Evolutionary conservation across 2,113 vertebrate genomes (phyloP).

Genomic region (Canis aureus): DNA sequence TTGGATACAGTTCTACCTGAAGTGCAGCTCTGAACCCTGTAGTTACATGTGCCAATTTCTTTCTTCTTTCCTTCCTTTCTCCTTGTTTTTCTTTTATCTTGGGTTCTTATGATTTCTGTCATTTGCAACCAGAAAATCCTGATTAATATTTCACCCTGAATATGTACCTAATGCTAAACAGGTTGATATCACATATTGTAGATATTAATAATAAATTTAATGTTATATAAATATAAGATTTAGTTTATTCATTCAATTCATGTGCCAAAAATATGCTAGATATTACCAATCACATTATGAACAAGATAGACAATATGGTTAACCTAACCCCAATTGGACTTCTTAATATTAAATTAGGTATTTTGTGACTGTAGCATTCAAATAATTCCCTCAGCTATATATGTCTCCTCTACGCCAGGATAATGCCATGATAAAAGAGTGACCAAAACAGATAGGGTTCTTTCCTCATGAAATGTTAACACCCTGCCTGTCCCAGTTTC

Average conservation of each 20-base stretch:
- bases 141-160: background rate
- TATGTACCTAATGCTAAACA: background rate
- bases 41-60: background rate
- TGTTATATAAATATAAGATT: background rate
- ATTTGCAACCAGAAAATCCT: constrained; percentile 7
- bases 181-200: background rate
- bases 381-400: background rate
- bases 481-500: constrained; percentile 4
- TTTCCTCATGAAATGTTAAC: background rate
- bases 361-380: background rate
- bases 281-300: background rate
- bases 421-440: background rate
- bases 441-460: background rate
- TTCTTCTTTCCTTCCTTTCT: background rate
- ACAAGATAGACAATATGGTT: background rate
- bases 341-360: constrained; percentile 16
- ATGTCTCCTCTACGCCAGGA: background rate
- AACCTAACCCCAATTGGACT: background rate
- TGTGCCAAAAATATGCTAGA: constrained; percentile 12
- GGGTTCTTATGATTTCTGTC: constrained; percentile 12
- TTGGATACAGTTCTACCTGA: background rate
- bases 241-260: constrained; percentile 15
- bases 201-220: constrained; percentile 48
- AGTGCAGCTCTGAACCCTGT: background rate
- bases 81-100: constrained; percentile 23